A percentile compares a stretch with the other conserved stretches of the same genome.
phyloP scores from a whole-genome alignment of 2,113 vertebrate species.

The Antennarius striatus region DNA sequence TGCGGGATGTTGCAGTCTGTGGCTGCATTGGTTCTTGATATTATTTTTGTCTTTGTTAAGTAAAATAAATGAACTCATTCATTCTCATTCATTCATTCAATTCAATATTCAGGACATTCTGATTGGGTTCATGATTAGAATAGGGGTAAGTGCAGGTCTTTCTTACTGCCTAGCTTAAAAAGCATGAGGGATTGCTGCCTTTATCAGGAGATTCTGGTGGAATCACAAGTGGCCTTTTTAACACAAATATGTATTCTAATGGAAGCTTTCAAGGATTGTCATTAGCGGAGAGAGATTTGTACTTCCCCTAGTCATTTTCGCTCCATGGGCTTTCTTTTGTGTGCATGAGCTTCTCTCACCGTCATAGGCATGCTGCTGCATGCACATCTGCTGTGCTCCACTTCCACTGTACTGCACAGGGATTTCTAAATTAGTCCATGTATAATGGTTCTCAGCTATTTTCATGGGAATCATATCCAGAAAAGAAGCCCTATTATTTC shows the following conservation, averaged over 20 bases:
- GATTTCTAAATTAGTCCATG: neutral
- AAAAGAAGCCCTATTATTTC: too few species aligned
- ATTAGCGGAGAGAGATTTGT: slow-evolving; percentile 1
- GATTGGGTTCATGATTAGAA: too few species aligned
- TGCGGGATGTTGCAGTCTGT: too few species aligned
- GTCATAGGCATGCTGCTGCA: neutral
- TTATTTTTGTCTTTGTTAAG: too few species aligned
- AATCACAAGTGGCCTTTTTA: neutral
- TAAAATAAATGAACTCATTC: too few species aligned
- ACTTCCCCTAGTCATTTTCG: neutral
- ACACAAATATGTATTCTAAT: slow-evolving; percentile 7
- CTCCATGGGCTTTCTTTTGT: neutral
- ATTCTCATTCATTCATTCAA: too few species aligned
- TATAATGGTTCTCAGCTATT: neutral
- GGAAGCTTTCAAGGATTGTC: slow-evolving; percentile 10
- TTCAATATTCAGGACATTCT: too few species aligned
- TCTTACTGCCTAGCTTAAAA: neutral
- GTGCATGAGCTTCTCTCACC: neutral
- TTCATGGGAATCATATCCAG: too few species aligned
- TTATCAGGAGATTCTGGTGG: neutral
- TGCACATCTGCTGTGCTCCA: neutral
- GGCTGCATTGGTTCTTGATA: too few species aligned
- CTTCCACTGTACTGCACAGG: neutral
- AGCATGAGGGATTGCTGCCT: neutral
- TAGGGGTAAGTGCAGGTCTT: neutral